Evolutionary conservation across 2,113 vertebrate genomes (phyloP).

Genomic region (Sinocyclocheilus anshuiensis): DNA sequence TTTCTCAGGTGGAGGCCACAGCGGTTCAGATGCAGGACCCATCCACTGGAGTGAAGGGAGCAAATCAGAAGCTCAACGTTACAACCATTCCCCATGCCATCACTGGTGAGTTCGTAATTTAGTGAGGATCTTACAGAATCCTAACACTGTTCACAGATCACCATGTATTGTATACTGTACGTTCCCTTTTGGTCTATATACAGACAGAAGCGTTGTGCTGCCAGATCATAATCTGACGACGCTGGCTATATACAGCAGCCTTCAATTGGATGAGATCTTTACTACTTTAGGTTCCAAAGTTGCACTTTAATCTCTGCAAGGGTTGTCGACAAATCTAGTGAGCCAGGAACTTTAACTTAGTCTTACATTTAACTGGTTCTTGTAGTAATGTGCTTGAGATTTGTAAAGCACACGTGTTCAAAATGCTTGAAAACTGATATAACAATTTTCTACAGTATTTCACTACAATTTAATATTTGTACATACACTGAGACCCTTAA

Average conservation of each 20-base stretch:
- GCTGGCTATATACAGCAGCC: slow-evolving; percentile 66
- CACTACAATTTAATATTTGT: too few relatives aligned
- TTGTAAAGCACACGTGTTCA: not conserved
- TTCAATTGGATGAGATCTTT: slow-evolving; percentile 70
- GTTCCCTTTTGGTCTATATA: not conserved
- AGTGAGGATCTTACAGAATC: not conserved
- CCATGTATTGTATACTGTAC: not conserved
- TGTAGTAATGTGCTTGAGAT: not conserved
- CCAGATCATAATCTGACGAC: slow-evolving; percentile 62
- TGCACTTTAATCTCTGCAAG: slow-evolving; percentile 62
- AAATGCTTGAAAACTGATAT: too few relatives aligned
- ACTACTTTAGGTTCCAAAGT: slow-evolving; percentile 57
- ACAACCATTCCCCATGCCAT: slow-evolving; percentile 85
- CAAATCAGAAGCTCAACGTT: slow-evolving; percentile 82
- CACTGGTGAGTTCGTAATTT: slow-evolving; percentile 76
- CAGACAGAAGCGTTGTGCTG: not conserved
- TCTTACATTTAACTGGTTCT: not conserved
- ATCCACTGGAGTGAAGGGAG: slow-evolving; percentile 79
- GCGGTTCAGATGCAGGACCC: slow-evolving; percentile 92
- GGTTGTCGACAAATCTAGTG: not conserved
- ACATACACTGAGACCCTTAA: too few relatives aligned
- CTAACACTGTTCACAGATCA: not conserved
- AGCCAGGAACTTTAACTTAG: not conserved
- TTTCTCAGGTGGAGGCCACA: slow-evolving; percentile 80
- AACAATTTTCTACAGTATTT: too few relatives aligned